Base-by-base conservation (phyloP, 2,888 invertebrate species). In the Diarsia rubi region DNA sequence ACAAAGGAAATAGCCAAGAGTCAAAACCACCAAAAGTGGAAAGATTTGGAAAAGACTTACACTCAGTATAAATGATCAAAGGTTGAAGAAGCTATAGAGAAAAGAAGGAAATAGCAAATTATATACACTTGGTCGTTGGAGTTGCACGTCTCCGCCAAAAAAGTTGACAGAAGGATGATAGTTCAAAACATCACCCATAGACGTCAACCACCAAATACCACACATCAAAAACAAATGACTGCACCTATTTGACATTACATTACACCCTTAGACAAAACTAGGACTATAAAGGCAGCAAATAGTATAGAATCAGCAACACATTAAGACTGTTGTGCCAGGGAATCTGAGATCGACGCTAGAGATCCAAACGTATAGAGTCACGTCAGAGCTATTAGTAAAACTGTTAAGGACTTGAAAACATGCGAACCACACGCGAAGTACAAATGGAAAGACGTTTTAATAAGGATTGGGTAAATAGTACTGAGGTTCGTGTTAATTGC, bases 381-480 rank as follows among this genome's bases (percentile, higher is more conserved):
- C 95, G 96, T 95, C 89, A 89, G 81, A 84, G 91, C 95, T 94
- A 95, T 96, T 94, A 95, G 92, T 90, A 89, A 87, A 88, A 89
- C 90, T 89, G 90, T 88, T 94, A 93, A 94, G 91, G 90, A 92
- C 92, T 92, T 81, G 84, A 85, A 92, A 90, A 94, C 94, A 95
- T 93, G 94, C 93, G 79, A 94, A 86, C 89, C 85, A 88, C 86
- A 88, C 63, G 66, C 69, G 65, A 79, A 62, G 71, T 73, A 68
- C 73, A 67, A 70, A 70, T 68, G 66, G 24, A 74, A 65, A 69
- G 37, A 70, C 54, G 63, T 64, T 81, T 75, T 80, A 69, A 80
- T 80, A 60, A 47, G 75, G 45, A 69, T 71, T 37, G 8, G 21
- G 37, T 59, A 27, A 52, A 54, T 42, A 54, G 31, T 57, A 63